A percentile compares a stretch with the other conserved stretches of the same genome.
Conservation (phyloP, 2,797 vertebrate genomes). For the Diplodus puntazzo region DNA sequence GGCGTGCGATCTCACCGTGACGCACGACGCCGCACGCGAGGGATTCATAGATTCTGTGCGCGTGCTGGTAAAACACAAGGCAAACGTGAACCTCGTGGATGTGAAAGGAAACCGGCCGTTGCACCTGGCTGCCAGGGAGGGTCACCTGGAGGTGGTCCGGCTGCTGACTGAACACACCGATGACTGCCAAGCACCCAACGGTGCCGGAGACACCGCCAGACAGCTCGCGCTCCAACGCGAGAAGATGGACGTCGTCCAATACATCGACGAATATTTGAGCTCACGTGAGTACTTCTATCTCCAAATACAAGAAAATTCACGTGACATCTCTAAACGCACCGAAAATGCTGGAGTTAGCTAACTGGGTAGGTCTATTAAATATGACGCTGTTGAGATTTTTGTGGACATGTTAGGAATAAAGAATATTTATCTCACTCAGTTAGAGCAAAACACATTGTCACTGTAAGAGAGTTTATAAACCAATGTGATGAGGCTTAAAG, state of each 20-base stretch:
- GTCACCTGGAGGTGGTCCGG: constrained; percentile 86
- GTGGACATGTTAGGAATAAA: not conserved
- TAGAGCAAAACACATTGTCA: not conserved
- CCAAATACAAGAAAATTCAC: too few relatives aligned
- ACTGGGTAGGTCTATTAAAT: too few relatives aligned
- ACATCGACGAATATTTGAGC: constrained; percentile 70
- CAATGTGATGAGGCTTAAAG: too few relatives aligned
- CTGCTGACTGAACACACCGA: constrained; percentile 83
- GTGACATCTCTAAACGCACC: too few relatives aligned
- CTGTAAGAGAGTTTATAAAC: not conserved
- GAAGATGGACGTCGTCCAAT: constrained; percentile 75
- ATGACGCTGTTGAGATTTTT: not conserved
- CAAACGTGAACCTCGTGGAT: constrained; percentile 89
- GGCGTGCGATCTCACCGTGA: constrained; percentile 86
- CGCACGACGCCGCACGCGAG: constrained; percentile 92
- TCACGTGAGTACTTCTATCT: constrained; percentile 17
- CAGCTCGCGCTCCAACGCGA: constrained; percentile 77
- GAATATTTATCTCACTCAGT: not conserved
- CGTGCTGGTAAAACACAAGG: constrained; percentile 85
- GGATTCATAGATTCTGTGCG: constrained; percentile 90
- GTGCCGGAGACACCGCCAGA: not conserved
- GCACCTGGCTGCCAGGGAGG: constrained; percentile 91
- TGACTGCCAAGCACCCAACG: constrained; percentile 76
- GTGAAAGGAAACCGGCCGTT: constrained; percentile 91
- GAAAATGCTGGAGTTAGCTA: too few relatives aligned